phyloP scores from a whole-genome alignment of 1,140 invertebrate genomes.

The Aphelenchoides fujianensis region DNA sequence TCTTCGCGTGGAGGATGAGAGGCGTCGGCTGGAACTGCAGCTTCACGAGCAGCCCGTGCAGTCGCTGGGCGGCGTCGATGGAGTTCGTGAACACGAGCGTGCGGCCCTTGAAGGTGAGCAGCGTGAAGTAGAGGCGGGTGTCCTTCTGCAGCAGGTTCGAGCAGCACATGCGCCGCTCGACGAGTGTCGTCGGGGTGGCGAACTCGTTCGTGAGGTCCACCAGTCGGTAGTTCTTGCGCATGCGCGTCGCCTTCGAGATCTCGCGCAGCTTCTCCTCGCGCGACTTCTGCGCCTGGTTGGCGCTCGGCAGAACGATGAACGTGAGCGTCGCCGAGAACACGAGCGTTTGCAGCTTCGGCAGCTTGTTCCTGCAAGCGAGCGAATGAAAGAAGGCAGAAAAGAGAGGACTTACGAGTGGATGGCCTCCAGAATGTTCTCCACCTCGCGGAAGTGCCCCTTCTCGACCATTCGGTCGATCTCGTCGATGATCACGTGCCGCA shows the following conservation, averaged over 20 bases:
- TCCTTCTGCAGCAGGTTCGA: slow-evolving; percentile 76
- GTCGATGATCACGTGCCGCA: slow-evolving; percentile 84
- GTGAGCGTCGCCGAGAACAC: slow-evolving; percentile 96
- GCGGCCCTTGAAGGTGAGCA: slow-evolving; percentile 77
- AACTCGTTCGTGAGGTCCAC: slow-evolving; percentile 77
- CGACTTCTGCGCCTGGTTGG: slow-evolving; percentile 41
- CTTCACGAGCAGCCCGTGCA: slow-evolving; percentile 77
- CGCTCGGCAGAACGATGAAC: slow-evolving; percentile 65
- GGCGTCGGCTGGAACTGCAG: slow-evolving; percentile 70
- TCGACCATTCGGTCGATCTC: slow-evolving; percentile 99
- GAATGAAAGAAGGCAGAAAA: not conserved
- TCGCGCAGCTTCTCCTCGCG: slow-evolving; percentile 44
- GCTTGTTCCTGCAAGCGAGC: not conserved
- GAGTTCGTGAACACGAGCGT: slow-evolving; percentile 97
- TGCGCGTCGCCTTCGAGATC: slow-evolving; percentile 67
- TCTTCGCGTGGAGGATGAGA: slow-evolving; percentile 83
- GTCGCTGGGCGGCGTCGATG: slow-evolving; percentile 81
- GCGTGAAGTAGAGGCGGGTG: slow-evolving; percentile 86
- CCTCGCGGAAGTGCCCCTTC: slow-evolving; percentile 88
- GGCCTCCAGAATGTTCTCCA: slow-evolving; percentile 76
- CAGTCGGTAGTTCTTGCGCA: slow-evolving; percentile 79
- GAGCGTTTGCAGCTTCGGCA: slow-evolving; percentile 77
- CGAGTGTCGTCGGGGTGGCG: slow-evolving; percentile 77
- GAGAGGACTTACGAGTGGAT: slow-evolving; percentile 71
- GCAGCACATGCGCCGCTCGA: slow-evolving; percentile 75